These are phyloP conservation scores for Lophura nycthemera DNA, from an alignment of 2,113 vertebrate species.

Conservation along the genomic window DNA sequence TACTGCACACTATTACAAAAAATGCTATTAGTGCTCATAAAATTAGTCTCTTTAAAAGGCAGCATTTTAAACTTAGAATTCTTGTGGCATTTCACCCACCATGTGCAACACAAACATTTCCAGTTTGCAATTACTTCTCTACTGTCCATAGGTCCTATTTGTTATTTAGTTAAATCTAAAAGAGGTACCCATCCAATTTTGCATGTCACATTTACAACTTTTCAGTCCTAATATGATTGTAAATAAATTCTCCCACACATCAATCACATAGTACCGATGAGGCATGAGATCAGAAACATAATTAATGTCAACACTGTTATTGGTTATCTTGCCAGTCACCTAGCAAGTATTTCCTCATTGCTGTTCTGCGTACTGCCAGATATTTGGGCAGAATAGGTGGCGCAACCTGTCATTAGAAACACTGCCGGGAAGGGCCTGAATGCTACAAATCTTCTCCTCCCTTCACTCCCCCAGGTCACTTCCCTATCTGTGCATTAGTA, in stretches of 20 bases:
- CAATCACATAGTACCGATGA: not conserved
- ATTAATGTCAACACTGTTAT: not conserved
- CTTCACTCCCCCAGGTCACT: not conserved
- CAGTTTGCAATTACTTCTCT: not conserved
- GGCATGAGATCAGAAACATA: not conserved
- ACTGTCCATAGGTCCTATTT: not conserved
- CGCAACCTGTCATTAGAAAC: constrained; percentile 8
- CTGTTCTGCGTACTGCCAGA: not conserved
- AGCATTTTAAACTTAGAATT: not conserved
- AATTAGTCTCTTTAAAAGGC: not conserved
- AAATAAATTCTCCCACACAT: not conserved
- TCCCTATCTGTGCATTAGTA: not conserved
- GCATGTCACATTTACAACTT: not conserved
- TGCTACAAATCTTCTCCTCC: not conserved
- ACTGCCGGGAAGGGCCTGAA: not conserved
- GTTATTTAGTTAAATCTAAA: not conserved
- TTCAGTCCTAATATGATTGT: not conserved
- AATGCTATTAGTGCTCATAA: not conserved
- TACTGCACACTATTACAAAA: not conserved
- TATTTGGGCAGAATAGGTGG: not conserved
- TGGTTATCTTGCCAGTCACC: constrained; percentile 9
- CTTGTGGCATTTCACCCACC: not conserved
- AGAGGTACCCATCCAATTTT: not conserved
- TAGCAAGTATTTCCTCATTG: constrained; percentile 44
- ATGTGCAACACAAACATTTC: not conserved